These are phyloP conservation scores for Agrotis clavis DNA, from an alignment of 2,888 invertebrate genomes.

Conservation along the genomic window DNA sequence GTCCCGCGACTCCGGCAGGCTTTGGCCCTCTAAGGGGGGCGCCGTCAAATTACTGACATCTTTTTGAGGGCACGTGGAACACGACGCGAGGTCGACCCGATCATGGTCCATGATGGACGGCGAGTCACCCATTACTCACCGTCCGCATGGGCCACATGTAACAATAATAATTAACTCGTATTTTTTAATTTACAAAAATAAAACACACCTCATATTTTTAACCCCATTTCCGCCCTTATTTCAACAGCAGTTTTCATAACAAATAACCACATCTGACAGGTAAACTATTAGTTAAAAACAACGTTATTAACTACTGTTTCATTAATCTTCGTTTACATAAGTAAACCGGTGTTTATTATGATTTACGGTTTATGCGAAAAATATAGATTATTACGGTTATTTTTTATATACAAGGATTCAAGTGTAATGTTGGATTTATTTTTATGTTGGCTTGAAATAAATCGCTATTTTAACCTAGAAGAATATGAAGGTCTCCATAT, in stretches of 20 bases:
- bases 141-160: too few species aligned
- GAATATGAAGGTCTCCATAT: neutral
- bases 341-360: conserved; percentile 39
- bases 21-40: too few species aligned
- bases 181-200: conserved; percentile 10
- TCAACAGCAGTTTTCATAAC: conserved; percentile 30
- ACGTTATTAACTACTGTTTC: conserved; percentile 42
- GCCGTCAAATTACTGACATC: too few species aligned
- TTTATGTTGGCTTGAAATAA: conserved; percentile 3
- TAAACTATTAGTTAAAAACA: conserved; percentile 55
- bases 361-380: conserved; percentile 51
- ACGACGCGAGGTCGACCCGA: too few species aligned
- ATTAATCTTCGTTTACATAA: conserved; percentile 59
- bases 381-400: conserved; percentile 37
- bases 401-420: conserved; percentile 25
- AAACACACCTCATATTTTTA: conserved; percentile 8
- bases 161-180: neutral
- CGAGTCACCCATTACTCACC: too few species aligned
- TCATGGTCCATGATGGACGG: too few species aligned
- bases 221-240: conserved; percentile 25
- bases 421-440: conserved; percentile 31
- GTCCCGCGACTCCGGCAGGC: too few species aligned
- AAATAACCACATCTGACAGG: conserved; percentile 36
- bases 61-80: too few species aligned
- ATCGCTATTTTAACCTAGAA: neutral